Evolutionary conservation across 2,113 vertebrate species (phyloP).

Genomic region (Fulica atra): DNA sequence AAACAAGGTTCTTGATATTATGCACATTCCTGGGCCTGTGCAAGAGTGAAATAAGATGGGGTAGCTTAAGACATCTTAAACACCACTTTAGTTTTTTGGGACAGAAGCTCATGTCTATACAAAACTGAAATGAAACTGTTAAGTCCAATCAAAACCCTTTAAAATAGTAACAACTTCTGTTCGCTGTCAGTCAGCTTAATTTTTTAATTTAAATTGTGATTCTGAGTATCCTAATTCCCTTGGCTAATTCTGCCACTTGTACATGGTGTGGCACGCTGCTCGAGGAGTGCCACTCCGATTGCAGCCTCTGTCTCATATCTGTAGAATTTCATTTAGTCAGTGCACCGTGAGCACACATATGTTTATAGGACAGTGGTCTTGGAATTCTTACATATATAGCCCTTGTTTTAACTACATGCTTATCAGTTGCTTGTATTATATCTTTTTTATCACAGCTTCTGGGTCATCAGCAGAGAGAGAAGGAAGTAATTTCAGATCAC

Average conservation of each 20-base stretch:
- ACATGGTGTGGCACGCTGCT: not conserved
- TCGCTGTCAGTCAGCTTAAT: not conserved
- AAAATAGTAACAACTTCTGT: not conserved
- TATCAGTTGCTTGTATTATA: not conserved
- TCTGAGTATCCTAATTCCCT: not conserved
- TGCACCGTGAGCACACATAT: not conserved
- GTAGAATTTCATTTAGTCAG: not conserved
- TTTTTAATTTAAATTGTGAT: not conserved
- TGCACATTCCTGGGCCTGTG: not conserved
- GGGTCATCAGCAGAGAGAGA: not conserved
- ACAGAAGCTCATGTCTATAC: not conserved
- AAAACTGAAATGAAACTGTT: not conserved
- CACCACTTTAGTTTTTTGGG: not conserved
- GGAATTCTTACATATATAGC: not conserved
- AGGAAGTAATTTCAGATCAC: not conserved
- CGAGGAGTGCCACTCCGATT: not conserved
- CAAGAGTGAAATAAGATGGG: not conserved
- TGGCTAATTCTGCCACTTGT: not conserved
- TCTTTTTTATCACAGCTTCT: conserved; percentile 42
- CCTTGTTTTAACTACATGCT: not conserved
- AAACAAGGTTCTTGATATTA: not conserved
- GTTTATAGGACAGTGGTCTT: not conserved
- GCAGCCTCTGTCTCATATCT: not conserved
- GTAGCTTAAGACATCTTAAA: not conserved
- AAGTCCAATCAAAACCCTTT: not conserved